These are phyloP conservation scores for Mormoops blainvillei DNA, from an alignment of 2,113 vertebrate genomes.

Conservation along the genomic window DNA sequence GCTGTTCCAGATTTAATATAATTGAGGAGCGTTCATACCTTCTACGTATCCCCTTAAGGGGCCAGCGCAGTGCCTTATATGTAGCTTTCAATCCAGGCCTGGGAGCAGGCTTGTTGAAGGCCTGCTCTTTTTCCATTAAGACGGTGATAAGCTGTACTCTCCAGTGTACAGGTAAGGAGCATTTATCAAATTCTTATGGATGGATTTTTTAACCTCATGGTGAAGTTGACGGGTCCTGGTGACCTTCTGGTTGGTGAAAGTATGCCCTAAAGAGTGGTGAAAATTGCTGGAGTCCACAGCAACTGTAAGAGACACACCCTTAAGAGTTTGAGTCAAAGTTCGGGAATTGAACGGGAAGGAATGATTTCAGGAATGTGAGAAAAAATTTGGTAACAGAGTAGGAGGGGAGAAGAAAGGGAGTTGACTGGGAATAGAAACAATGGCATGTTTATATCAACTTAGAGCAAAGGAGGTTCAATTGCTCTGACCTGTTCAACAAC, in stretches of 20 bases:
- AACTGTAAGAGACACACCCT: neutral
- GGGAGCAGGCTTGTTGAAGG: neutral
- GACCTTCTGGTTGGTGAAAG: neutral
- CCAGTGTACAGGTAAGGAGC: neutral
- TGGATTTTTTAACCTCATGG: neutral
- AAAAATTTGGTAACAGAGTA: neutral
- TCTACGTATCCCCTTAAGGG: neutral
- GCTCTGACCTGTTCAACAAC: neutral
- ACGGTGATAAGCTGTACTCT: neutral
- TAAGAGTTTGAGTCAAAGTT: conserved; percentile 39
- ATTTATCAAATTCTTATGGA: neutral
- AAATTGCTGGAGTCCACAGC: neutral
- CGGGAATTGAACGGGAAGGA: conserved; percentile 41
- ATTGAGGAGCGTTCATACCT: neutral
- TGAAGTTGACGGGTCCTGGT: neutral
- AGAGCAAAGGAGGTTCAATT: neutral
- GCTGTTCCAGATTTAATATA: neutral
- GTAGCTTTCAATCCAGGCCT: neutral
- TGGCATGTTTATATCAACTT: neutral
- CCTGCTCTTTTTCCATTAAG: neutral
- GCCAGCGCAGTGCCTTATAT: neutral
- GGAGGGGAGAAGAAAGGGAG: neutral
- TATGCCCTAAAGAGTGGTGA: neutral
- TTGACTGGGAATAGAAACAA: neutral
- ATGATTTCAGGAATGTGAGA: conserved; percentile 3